These are phyloP conservation scores for Trinorchestia longiramus DNA, from an alignment of 1,140 invertebrate genomes.

Conservation along the genomic window DNA sequence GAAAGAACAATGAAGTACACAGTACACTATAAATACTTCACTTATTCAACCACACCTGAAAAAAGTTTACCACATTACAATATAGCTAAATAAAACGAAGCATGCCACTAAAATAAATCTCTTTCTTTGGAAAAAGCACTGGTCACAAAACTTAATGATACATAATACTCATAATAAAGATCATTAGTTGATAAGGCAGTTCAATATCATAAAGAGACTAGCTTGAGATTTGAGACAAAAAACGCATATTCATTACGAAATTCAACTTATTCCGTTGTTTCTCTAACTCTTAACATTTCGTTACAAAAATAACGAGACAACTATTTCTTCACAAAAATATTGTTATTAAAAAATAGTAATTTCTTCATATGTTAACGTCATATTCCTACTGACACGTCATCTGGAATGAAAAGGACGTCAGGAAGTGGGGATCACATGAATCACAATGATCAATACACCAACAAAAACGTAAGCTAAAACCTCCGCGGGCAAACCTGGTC, in stretches of 20 bases:
- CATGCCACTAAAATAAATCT: background rate
- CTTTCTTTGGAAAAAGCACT: background rate
- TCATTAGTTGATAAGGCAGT: background rate
- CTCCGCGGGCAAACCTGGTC: background rate
- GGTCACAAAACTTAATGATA: background rate
- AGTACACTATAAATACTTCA: background rate
- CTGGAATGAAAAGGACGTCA: background rate
- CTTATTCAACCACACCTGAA: background rate
- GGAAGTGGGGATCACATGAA: too few species aligned
- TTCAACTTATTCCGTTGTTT: background rate
- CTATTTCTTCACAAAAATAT: background rate
- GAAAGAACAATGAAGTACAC: background rate
- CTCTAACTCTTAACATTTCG: too few species aligned
- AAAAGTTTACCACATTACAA: background rate
- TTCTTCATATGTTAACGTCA: background rate
- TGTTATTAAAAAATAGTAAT: background rate
- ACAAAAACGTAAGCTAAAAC: background rate
- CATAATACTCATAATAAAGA: background rate
- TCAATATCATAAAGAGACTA: background rate
- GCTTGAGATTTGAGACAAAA: constrained; percentile 23
- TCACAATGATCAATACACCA: background rate
- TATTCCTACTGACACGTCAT: background rate
- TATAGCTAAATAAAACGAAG: background rate
- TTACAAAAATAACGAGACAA: background rate
- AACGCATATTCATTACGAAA: background rate